Evolutionary conservation across 1,140 invertebrate species (phyloP), one percentile per base, ranked within the genome.

Genomic region (Drosophila kepulauana): DNA sequence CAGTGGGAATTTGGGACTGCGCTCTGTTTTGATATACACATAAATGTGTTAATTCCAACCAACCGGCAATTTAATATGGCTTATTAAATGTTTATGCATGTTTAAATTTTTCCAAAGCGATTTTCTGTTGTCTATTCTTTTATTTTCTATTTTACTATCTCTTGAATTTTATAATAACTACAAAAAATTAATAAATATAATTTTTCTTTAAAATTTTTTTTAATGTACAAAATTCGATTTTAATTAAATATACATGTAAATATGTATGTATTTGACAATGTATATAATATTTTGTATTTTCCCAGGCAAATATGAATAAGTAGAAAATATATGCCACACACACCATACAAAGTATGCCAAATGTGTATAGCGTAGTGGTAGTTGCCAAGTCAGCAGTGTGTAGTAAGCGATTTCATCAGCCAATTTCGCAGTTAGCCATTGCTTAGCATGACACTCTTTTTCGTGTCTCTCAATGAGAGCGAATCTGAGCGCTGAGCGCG

Each of bases 401-500:
- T 6, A 43, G 5, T 43, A 7, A 41, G 10, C 10, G 1, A 11
- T 41, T 41, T 10, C 35, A 20, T 38, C 54, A 25, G 33, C 28
- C 33, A 25, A 56, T n/a, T 58, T 58, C 8, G 7, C 54, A 41
- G 16, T 25, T 25, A 15, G 3, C 20, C 15, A 5, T 59, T 38
- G 5, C 13, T 11, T 38, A 38, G 13, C 8, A 58, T 41, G 43
- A 16, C 71, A 64, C 54, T 82, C 16, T 28, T 41, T 62, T 25
- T 48, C 61, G 46, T 59, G 35, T 74, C 77, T 74, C 35, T 64
- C 41, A 20, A 43, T 41, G 54, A 82, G 65, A 82, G 65, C 30
- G 38, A 57, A 16, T 25, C 20, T 33, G 30, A 33, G 30, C 30
- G 30, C 15, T 33, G 30, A 33, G 30, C 30, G 30, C 30, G 30